Percentiles rank a stretch among this genome's conserved stretches.
These are phyloP conservation scores for Avahi laniger DNA, from an alignment of 2,797 vertebrate species.

Conservation along the genomic window DNA sequence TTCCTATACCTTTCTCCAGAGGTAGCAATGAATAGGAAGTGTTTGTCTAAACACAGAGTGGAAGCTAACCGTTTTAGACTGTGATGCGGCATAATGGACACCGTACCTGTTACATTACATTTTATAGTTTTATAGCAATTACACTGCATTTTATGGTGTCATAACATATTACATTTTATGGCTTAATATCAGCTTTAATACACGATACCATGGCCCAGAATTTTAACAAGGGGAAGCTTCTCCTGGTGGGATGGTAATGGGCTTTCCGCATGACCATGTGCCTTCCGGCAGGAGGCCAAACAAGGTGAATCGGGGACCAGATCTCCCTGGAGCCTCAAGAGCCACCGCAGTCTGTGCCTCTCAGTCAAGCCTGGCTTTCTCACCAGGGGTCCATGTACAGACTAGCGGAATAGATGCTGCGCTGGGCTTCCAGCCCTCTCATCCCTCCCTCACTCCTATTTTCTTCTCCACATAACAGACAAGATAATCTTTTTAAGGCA, in stretches of 20 bases:
- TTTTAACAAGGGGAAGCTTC: slow-evolving; percentile 61
- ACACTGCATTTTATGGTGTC: slow-evolving; percentile 73
- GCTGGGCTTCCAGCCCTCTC: background rate
- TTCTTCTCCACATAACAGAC: background rate
- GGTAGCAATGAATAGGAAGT: background rate
- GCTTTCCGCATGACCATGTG: background rate
- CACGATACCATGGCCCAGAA: slow-evolving; percentile 42
- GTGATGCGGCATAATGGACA: slow-evolving; percentile 39
- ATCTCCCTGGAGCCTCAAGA: fast-evolving
- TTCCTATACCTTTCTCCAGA: background rate
- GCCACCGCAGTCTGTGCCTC: too few species aligned
- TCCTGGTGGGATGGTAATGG: background rate
- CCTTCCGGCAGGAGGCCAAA: background rate
- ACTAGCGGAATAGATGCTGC: background rate
- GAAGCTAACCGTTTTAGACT: slow-evolving; percentile 43
- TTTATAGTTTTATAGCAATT: slow-evolving; percentile 80
- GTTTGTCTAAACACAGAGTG: background rate
- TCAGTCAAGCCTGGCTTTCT: background rate
- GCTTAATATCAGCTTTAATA: slow-evolving; percentile 71
- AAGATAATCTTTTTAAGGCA: background rate
- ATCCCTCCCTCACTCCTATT: background rate
- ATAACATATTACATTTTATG: slow-evolving; percentile 75
- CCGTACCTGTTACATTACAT: slow-evolving; percentile 62
- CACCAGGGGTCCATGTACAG: background rate
- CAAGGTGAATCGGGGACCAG: background rate